Evolutionary conservation across 2,113 vertebrate genomes (phyloP).

Genomic region (Lathamus discolor): DNA sequence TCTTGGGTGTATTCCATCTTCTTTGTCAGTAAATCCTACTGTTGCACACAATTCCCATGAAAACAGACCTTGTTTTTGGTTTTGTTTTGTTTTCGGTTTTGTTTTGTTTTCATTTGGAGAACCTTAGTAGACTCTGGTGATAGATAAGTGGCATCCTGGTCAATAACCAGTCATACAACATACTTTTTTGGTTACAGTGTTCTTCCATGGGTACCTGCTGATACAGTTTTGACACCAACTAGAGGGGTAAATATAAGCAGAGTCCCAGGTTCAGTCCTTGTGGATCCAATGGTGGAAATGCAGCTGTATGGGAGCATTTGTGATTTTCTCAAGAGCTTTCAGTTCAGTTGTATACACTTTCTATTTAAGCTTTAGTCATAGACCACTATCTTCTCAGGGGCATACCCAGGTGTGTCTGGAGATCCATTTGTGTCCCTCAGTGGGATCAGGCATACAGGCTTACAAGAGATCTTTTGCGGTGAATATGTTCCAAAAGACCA

Average conservation of each 20-base stretch:
- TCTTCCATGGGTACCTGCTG: neutral
- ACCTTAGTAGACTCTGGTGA: neutral
- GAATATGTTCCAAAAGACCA: neutral
- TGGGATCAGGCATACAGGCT: neutral
- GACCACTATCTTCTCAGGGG: neutral
- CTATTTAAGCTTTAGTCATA: neutral
- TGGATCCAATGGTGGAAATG: neutral
- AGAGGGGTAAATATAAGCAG: neutral
- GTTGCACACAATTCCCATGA: neutral
- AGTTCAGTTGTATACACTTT: neutral
- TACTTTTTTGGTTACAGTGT: neutral
- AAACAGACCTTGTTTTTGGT: neutral
- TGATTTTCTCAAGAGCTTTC: slow-evolving; percentile 14
- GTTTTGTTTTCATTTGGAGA: neutral
- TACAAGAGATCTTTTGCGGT: neutral
- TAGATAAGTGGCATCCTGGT: neutral
- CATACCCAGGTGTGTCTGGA: neutral
- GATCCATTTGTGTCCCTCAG: neutral
- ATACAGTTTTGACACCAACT: slow-evolving; percentile 15
- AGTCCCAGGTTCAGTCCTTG: slow-evolving; percentile 7
- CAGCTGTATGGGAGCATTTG: neutral
- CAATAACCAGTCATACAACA: neutral
- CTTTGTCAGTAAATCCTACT: neutral
- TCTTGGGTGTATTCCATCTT: neutral
- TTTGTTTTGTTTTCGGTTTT: neutral